These are phyloP conservation scores for Dendrocincla fuliginosa DNA, from an alignment of 2,797 vertebrate species.

Conservation along the genomic window DNA sequence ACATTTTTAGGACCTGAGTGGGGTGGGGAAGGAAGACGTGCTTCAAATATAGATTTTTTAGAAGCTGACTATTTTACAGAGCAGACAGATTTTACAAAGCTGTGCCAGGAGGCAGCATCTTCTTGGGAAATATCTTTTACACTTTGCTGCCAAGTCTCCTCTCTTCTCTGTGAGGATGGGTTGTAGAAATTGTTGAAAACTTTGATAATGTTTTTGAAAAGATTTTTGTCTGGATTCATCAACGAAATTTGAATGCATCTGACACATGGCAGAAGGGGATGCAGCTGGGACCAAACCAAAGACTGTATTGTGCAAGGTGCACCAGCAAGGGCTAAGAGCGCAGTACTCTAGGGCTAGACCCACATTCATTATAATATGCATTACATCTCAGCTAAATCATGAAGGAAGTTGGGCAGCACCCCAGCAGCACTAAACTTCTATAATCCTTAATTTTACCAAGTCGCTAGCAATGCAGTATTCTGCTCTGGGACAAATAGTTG, in stretches of 20 bases:
- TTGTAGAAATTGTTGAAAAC: neutral
- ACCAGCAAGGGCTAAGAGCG: neutral
- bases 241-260: neutral
- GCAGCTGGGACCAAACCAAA: neutral
- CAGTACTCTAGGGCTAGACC: neutral
- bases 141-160: neutral
- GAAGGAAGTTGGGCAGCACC: neutral
- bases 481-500: neutral
- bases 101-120: neutral
- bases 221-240: neutral
- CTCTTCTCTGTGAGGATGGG: neutral
- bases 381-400: neutral
- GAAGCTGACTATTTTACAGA: neutral
- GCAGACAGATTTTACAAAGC: neutral
- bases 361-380: neutral
- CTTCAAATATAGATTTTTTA: neutral
- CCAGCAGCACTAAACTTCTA: neutral
- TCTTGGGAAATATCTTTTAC: neutral
- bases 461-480: neutral
- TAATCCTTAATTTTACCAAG: neutral
- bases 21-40: fast-evolving
- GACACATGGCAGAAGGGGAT: neutral
- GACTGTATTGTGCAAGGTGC: neutral
- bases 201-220: neutral
- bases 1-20: neutral